These are phyloP conservation scores for Zaprionus ornatus DNA, from an alignment of 1,140 invertebrate genomes.

Conservation along the genomic window DNA sequence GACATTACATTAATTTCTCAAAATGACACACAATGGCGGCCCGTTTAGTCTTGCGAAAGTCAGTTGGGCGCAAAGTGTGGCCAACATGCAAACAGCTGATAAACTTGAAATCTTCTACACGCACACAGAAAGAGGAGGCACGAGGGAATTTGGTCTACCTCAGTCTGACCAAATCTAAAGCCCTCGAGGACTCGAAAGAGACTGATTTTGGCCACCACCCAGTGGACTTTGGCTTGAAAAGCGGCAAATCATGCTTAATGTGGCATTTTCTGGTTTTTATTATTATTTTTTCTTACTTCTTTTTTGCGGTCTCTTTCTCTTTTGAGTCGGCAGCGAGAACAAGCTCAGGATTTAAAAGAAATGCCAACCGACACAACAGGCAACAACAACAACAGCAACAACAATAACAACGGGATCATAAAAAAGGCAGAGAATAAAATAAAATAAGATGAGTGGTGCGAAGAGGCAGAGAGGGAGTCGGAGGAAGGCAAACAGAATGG, in stretches of 20 bases:
- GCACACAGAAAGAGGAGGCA: constrained; percentile 46
- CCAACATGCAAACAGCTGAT: constrained; percentile 68
- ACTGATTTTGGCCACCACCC: constrained; percentile 40
- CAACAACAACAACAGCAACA: constrained; percentile 54
- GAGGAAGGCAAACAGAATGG: constrained; percentile 2
- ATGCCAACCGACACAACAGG: constrained; percentile 54
- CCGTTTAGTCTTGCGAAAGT: constrained; percentile 58
- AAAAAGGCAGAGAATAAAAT: constrained; percentile 75
- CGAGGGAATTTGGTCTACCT: not conserved
- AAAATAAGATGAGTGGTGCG: constrained; percentile 52
- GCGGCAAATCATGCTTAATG: constrained; percentile 82
- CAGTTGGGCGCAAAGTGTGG: constrained; percentile 72
- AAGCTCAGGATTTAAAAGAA: constrained; percentile 68
- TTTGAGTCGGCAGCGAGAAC: constrained; percentile 57
- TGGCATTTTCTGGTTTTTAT: constrained; percentile 68
- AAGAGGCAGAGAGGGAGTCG: constrained; percentile 11
- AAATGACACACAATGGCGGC: constrained; percentile 43
- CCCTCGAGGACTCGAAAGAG: constrained; percentile 23
- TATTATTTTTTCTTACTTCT: constrained; percentile 62
- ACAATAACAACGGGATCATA: constrained; percentile 49
- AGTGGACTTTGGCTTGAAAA: constrained; percentile 65
- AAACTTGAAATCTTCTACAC: constrained; percentile 66
- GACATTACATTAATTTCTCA: constrained; percentile 77
- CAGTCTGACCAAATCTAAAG: constrained; percentile 24
- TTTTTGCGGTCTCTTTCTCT: constrained; percentile 43